These are phyloP conservation scores for Chrysomela aeneicollis DNA, from an alignment of 2,888 invertebrate genomes.

Conservation along the genomic window DNA sequence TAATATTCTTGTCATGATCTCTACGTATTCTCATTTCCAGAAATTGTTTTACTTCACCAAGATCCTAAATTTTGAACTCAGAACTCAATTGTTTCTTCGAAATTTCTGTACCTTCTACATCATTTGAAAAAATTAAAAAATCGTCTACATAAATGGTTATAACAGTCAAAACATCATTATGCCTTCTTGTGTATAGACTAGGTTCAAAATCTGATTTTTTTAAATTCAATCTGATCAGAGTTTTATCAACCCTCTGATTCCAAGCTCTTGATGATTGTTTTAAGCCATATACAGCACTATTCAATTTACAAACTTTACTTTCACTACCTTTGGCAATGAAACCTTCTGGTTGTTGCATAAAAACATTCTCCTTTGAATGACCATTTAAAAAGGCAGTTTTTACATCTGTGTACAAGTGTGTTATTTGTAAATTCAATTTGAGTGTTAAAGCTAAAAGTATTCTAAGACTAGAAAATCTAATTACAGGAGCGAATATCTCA, in stretches of 20 bases:
- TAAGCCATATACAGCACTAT: too few species aligned
- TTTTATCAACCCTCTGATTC: slow-evolving; percentile 28
- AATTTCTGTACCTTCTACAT: slow-evolving; percentile 11
- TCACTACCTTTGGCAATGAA: too few species aligned
- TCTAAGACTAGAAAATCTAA: too few species aligned
- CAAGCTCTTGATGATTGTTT: too few species aligned
- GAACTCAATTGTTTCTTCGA: slow-evolving; percentile 18
- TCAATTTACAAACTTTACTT: too few species aligned
- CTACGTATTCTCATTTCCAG: slow-evolving; percentile 17
- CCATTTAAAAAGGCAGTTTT: slow-evolving; percentile 50
- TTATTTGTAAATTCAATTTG: too few species aligned
- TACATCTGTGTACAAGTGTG: too few species aligned
- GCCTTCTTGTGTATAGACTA: slow-evolving; percentile 4
- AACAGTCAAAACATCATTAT: not conserved
- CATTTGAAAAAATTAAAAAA: slow-evolving; percentile 22
- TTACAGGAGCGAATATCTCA: too few species aligned
- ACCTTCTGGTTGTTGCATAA: slow-evolving; percentile 37
- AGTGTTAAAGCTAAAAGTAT: too few species aligned
- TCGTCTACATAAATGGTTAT: slow-evolving; percentile 21
- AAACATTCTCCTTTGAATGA: slow-evolving; percentile 39
- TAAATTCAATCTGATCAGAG: slow-evolving; percentile 12
- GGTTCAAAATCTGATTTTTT: slow-evolving; percentile 20
- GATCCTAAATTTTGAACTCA: slow-evolving; percentile 13
- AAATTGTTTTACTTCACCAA: slow-evolving; percentile 12
- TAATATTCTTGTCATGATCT: slow-evolving; percentile 4